A percentile compares a stretch with the other conserved stretches of the same genome.
These are phyloP conservation scores for Callocephalon fimbriatum DNA, from an alignment of 2,113 vertebrate genomes.

Conservation along the genomic window DNA sequence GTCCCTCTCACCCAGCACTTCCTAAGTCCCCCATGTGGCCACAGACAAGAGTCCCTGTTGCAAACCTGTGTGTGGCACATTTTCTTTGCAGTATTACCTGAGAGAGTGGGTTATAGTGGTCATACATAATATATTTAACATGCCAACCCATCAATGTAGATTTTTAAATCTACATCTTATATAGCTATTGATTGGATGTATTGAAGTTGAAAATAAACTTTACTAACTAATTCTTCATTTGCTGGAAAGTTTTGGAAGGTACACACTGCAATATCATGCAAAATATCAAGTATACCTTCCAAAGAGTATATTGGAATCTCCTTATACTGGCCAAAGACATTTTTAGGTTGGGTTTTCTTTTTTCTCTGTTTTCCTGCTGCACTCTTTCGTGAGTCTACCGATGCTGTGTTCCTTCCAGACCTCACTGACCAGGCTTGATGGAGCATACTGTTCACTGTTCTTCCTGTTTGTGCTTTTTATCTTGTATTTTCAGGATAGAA, in stretches of 20 bases:
- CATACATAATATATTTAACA: not conserved
- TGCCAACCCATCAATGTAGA: not conserved
- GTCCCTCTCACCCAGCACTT: not conserved
- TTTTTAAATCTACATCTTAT: not conserved
- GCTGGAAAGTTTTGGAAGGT: not conserved
- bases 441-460: not conserved
- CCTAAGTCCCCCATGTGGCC: not conserved
- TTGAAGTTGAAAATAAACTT: not conserved
- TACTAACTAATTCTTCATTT: not conserved
- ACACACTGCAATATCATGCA: not conserved
- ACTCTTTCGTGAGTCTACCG: not conserved
- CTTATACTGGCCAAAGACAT: not conserved
- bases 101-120: not conserved
- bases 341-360: not conserved
- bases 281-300: not conserved
- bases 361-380: not conserved
- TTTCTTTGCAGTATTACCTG: not conserved
- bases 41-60: not conserved
- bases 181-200: not conserved
- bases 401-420: not conserved
- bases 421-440: not conserved
- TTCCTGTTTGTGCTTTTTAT: not conserved
- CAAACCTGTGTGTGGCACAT: not conserved
- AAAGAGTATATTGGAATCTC: not conserved
- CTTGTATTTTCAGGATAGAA: not conserved